These are phyloP conservation scores for Catonia carolina DNA, from an alignment of 2,888 invertebrate genomes.

Conservation along the genomic window DNA sequence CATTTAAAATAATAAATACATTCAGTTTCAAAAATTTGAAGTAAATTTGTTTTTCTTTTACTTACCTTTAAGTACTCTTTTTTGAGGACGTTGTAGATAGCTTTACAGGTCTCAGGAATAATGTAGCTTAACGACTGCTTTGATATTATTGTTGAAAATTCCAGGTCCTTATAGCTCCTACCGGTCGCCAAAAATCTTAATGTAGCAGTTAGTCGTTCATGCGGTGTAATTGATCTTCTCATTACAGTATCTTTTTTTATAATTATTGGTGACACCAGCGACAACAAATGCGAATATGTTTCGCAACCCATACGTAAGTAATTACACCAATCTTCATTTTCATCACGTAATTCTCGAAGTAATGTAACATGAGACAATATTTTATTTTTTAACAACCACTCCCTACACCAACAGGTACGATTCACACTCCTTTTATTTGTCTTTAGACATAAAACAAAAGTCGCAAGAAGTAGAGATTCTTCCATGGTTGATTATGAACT, in stretches of 20 bases:
- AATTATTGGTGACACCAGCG: slow-evolving; percentile 20
- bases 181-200: slow-evolving; percentile 34
- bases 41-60: slow-evolving; percentile 14
- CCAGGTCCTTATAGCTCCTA: slow-evolving; percentile 25
- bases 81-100: slow-evolving; percentile 10
- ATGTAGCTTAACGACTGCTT: slow-evolving; percentile 23
- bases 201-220: slow-evolving; percentile 32
- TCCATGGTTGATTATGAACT: too few relatives aligned
- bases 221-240: slow-evolving; percentile 28
- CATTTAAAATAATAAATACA: slow-evolving; percentile 22
- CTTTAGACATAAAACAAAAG: background rate
- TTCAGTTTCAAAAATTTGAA: too few relatives aligned
- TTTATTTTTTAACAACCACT: slow-evolving; percentile 16
- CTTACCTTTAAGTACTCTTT: slow-evolving; percentile 18
- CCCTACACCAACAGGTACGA: slow-evolving; percentile 10
- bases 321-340: slow-evolving; percentile 20
- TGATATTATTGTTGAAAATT: slow-evolving; percentile 22
- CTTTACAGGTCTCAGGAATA: slow-evolving; percentile 19
- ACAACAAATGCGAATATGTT: slow-evolving; percentile 14
- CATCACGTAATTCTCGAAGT: slow-evolving; percentile 17
- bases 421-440: background rate
- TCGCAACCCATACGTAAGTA: slow-evolving; percentile 19
- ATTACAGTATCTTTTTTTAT: slow-evolving; percentile 18
- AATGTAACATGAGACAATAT: slow-evolving; percentile 17
- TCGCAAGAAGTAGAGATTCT: too few relatives aligned